These are phyloP conservation scores for Cyphomyrus discorhynchus DNA, from an alignment of 2,113 vertebrate species.

Conservation along the genomic window DNA sequence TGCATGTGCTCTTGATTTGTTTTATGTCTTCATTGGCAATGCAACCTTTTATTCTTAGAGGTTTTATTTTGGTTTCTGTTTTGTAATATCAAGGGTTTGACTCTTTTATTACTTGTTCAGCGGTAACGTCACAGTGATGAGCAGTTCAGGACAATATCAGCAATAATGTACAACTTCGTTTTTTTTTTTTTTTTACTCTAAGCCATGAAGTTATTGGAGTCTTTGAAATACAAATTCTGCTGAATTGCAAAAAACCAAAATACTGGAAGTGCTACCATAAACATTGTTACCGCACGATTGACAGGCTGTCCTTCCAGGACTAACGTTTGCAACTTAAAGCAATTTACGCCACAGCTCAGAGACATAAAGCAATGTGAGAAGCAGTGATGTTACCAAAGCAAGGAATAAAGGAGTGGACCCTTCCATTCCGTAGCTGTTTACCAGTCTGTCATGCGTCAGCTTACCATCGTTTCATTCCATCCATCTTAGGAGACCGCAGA, in stretches of 20 bases:
- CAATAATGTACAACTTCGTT: constrained; percentile 47
- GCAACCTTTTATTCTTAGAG: constrained; percentile 24
- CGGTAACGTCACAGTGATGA: constrained; percentile 91
- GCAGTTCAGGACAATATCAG: constrained; percentile 49
- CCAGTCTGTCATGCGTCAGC: constrained; percentile 90
- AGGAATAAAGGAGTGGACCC: constrained; percentile 99
- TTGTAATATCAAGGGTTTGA: constrained; percentile 78
- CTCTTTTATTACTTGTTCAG: constrained; percentile 99
- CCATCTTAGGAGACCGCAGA: constrained; percentile 98
- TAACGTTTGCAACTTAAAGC: constrained; percentile 81
- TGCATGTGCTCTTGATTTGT: neutral
- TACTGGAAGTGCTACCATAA: constrained; percentile 81
- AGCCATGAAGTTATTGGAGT: constrained; percentile 67
- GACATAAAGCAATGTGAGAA: constrained; percentile 80
- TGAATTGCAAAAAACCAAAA: constrained; percentile 74
- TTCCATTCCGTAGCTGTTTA: constrained; percentile 86
- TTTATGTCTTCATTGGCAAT: neutral
- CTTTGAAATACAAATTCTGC: constrained; percentile 60
- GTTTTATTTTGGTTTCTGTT: constrained; percentile 22
- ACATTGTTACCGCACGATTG: constrained; percentile 76
- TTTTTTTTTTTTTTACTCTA: constrained; percentile 41
- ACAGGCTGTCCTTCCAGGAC: constrained; percentile 87
- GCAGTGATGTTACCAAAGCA: constrained; percentile 99
- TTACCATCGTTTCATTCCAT: constrained; percentile 99
- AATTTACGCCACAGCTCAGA: constrained; percentile 71